Conservation (phyloP, 2,888 invertebrate genomes). For the Siphlonurus alternatus region DNA sequence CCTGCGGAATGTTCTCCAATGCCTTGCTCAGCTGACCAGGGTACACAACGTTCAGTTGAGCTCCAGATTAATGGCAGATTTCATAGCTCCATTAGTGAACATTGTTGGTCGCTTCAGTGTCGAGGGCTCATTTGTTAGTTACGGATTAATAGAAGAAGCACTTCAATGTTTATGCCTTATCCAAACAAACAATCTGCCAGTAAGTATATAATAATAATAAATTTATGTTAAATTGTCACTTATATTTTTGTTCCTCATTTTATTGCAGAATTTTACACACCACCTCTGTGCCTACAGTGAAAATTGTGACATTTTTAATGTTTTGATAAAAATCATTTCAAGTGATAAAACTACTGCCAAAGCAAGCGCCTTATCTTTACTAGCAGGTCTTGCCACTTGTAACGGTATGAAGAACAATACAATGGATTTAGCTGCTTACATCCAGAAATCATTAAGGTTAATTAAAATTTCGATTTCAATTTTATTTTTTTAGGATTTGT, state of each 20-base stretch:
- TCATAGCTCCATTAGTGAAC: background rate
- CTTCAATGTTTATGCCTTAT: background rate
- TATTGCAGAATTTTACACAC: background rate
- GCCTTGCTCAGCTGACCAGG: background rate
- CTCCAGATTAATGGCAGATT: background rate
- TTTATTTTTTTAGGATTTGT: background rate
- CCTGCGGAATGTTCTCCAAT: background rate
- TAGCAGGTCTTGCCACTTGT: background rate
- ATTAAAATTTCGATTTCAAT: too few relatives aligned
- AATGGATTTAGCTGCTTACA: background rate
- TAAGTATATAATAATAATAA: too few relatives aligned
- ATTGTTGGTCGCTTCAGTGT: background rate
- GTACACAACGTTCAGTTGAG: background rate
- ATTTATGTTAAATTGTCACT: background rate
- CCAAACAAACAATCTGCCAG: background rate
- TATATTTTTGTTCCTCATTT: background rate
- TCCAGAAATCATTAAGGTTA: background rate
- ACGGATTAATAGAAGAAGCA: background rate
- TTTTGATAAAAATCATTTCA: background rate
- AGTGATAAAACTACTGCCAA: background rate
- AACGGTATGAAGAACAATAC: background rate
- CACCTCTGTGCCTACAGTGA: background rate
- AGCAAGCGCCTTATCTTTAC: background rate
- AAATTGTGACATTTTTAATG: background rate
- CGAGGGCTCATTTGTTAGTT: background rate